Evolutionary conservation across 2,797 vertebrate species (phyloP).

Genomic region (Pseudocheirus occidentalis): DNA sequence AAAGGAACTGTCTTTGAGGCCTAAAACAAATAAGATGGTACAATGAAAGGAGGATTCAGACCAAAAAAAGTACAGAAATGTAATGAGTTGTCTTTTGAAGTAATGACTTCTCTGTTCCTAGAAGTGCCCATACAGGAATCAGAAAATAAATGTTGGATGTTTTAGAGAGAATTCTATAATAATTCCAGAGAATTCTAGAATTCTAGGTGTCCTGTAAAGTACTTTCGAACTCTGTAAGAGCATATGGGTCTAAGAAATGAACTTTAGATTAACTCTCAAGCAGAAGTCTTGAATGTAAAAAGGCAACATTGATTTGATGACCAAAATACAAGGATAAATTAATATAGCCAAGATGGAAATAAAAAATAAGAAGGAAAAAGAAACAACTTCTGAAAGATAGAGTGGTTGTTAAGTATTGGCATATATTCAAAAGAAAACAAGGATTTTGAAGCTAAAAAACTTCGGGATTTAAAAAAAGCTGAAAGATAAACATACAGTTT

Average conservation of each 20-base stretch:
- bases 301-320: neutral
- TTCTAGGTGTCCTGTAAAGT: neutral
- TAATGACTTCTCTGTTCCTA: neutral
- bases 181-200: neutral
- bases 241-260: neutral
- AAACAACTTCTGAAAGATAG: neutral
- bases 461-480: neutral
- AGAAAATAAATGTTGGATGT: neutral
- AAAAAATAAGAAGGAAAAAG: neutral
- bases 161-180: neutral
- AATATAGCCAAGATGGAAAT: neutral
- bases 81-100: neutral
- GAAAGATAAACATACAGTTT: neutral
- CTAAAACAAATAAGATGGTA: neutral
- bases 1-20: neutral
- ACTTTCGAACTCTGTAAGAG: neutral
- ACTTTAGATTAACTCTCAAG: neutral
- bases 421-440: neutral
- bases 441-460: neutral
- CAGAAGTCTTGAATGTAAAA: neutral
- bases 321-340: neutral
- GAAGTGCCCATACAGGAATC: neutral
- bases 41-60: neutral
- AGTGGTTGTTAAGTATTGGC: neutral
- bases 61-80: neutral